Conservation (phyloP, 1,140 invertebrate genomes). For the Drosophila sp. region DNA sequence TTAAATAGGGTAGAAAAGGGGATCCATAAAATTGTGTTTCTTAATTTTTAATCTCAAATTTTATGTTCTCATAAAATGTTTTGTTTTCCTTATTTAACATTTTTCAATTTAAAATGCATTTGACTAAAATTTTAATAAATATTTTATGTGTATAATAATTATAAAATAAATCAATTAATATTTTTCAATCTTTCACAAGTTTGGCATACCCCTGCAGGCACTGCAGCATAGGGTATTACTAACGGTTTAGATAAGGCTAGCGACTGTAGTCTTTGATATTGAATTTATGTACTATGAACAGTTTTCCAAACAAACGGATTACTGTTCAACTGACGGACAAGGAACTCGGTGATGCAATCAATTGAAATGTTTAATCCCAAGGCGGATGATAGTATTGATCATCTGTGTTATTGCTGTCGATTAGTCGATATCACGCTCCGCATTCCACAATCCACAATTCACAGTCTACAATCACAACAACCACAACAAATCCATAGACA, state of each 20-base stretch:
- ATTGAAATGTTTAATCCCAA: conserved; percentile 8
- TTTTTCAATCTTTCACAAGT: too few species aligned
- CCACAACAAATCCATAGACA: not conserved
- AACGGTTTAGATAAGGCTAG: not conserved
- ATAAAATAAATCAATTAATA: not conserved
- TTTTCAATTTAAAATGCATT: too few species aligned
- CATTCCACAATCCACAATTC: conserved; percentile 11
- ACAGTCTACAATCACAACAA: too few species aligned
- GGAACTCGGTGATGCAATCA: conserved; percentile 25
- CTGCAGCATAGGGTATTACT: not conserved
- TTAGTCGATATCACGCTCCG: conserved; percentile 11
- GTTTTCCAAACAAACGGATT: conserved; percentile 28
- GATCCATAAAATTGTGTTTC: too few species aligned
- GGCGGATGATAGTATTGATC: conserved; percentile 14
- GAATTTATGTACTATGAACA: conserved; percentile 5
- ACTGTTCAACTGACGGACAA: conserved; percentile 22
- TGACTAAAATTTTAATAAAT: not conserved
- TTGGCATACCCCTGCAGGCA: not conserved
- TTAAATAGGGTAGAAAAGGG: too few species aligned
- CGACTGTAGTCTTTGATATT: conserved; percentile 7
- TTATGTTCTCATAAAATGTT: too few species aligned
- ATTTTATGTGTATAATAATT: not conserved
- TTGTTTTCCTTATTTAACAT: too few species aligned
- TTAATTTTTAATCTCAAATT: too few species aligned
- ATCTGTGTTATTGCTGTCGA: conserved; percentile 13